phyloP scores from a whole-genome alignment of 2,888 invertebrate species.

The Torymus texanus region DNA sequence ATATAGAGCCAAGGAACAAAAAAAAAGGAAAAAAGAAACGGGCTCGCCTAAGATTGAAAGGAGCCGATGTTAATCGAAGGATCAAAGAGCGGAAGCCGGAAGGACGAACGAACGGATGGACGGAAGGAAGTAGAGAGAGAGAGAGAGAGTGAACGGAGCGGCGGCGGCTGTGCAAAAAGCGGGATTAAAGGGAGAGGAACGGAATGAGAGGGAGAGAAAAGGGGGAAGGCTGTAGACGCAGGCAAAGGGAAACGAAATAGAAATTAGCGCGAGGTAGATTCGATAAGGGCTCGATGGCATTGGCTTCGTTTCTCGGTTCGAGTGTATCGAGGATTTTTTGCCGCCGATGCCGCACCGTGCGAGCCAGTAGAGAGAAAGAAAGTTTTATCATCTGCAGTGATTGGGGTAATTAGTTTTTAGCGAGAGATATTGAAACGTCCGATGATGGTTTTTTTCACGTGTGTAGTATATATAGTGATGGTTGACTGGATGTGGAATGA shows the following conservation, averaged over 20 bases:
- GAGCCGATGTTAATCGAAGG: slow-evolving; percentile 28
- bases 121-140: not conserved
- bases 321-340: not conserved
- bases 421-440: no score
- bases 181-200: no score
- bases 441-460: no score
- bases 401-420: no score
- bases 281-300: not conserved
- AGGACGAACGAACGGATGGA: not conserved
- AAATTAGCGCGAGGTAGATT: not conserved
- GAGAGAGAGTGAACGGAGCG: not conserved
- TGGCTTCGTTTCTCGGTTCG: not conserved
- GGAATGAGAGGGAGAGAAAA: not conserved
- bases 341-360: not conserved
- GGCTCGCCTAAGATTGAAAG: slow-evolving; percentile 11
- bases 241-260: slow-evolving; percentile 5
- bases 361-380: not conserved
- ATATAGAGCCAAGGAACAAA: no score
- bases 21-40: no score
- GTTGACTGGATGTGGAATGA: no score
- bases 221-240: not conserved
- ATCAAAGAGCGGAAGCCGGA: slow-evolving; percentile 11
- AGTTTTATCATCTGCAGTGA: no score
- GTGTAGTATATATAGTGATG: no score
- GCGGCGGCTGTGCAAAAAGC: no score